Conservation (phyloP, 1,140 invertebrate genomes). For the Papilio xuthus region DNA sequence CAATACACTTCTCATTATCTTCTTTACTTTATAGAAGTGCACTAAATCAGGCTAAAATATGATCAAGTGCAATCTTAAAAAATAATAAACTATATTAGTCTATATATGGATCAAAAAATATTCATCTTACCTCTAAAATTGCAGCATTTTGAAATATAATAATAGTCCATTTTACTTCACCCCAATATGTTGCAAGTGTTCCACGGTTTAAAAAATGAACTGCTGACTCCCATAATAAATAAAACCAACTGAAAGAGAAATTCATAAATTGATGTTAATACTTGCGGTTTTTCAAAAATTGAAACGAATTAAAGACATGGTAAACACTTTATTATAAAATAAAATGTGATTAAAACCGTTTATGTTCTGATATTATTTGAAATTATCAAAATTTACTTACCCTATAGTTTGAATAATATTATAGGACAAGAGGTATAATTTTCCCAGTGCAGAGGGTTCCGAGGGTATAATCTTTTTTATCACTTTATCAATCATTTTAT, state of each 20-base stretch:
- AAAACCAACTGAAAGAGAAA: constrained; percentile 87
- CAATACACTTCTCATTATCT: too few species aligned
- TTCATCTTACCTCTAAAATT: constrained; percentile 87
- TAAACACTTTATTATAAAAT: not conserved
- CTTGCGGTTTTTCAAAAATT: not conserved
- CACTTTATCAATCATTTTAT: constrained; percentile 51
- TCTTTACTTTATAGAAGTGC: too few species aligned
- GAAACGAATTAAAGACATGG: not conserved
- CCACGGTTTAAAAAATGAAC: constrained; percentile 80
- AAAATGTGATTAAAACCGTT: constrained; percentile 4
- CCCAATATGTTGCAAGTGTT: constrained; percentile 84
- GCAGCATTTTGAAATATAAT: constrained; percentile 96
- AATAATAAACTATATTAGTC: not conserved
- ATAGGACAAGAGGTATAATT: constrained; percentile 82
- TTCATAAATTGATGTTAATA: constrained; percentile 65
- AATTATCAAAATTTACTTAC: constrained; percentile 57
- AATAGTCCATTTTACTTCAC: constrained; percentile 85
- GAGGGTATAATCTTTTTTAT: constrained; percentile 54
- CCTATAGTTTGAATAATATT: constrained; percentile 82
- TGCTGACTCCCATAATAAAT: constrained; percentile 85
- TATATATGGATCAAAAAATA: constrained; percentile 11
- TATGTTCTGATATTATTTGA: constrained; percentile 36
- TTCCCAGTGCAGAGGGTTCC: constrained; percentile 66
- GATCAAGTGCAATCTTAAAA: too few species aligned
- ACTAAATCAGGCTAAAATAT: too few species aligned